Percentiles rank a stretch among this genome's conserved stretches.
These are phyloP conservation scores for Strigops habroptila DNA, from an alignment of 2,113 vertebrate genomes.

Conservation along the genomic window DNA sequence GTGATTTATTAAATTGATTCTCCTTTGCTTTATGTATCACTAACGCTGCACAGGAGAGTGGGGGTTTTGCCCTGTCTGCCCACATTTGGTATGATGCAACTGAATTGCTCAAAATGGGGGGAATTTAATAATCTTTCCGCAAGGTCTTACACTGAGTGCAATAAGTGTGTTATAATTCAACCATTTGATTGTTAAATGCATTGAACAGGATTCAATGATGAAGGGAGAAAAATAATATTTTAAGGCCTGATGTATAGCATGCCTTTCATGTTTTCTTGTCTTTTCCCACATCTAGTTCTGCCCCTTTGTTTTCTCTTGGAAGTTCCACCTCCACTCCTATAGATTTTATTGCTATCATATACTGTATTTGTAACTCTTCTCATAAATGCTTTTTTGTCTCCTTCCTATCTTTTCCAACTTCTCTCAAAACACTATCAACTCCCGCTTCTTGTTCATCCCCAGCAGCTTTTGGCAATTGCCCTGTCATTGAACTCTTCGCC, in stretches of 20 bases:
- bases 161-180: neutral
- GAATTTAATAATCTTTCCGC: neutral
- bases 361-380: neutral
- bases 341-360: neutral
- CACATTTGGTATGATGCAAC: neutral
- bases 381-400: neutral
- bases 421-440: neutral
- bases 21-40: constrained; percentile 7
- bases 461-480: neutral
- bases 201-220: neutral
- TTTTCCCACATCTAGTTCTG: neutral
- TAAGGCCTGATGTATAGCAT: neutral
- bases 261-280: neutral
- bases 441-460: neutral
- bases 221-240: neutral
- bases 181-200: neutral
- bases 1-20: constrained; percentile 41
- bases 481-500: neutral
- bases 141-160: neutral
- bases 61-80: neutral
- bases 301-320: neutral
- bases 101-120: neutral
- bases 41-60: neutral
- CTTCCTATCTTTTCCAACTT: neutral
- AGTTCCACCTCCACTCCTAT: neutral